Conservation (phyloP, 2,888 invertebrate species). For the Agonopterix arenella region DNA sequence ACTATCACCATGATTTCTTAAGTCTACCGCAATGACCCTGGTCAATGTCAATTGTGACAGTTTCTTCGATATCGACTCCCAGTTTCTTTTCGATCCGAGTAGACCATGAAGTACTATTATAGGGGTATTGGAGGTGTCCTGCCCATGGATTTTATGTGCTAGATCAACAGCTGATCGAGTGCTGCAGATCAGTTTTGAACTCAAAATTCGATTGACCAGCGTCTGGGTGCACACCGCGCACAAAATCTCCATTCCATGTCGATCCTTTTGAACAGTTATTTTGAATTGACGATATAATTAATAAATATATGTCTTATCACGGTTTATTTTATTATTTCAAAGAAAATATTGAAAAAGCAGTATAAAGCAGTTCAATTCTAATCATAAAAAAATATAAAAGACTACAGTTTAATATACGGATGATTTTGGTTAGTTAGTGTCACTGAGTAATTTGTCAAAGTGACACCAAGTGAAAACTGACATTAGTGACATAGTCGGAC, state of each 20-base stretch:
- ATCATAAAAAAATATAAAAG: too few species aligned
- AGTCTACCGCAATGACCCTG: constrained; percentile 84
- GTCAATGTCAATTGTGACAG: constrained; percentile 77
- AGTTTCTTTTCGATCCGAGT: constrained; percentile 92
- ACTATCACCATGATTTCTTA: constrained; percentile 95
- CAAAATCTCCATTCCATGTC: constrained; percentile 27
- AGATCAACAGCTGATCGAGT: constrained; percentile 25
- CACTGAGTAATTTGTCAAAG: too few species aligned
- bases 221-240: constrained; percentile 1
- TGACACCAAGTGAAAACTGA: too few species aligned
- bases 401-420: too few species aligned
- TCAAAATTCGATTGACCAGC: neutral
- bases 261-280: too few species aligned
- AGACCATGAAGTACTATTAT: constrained; percentile 89
- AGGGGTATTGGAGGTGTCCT: constrained; percentile 33
- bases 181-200: neutral
- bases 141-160: constrained; percentile 29
- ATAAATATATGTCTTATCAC: too few species aligned
- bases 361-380: too few species aligned
- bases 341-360: too few species aligned
- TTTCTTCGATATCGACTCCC: constrained; percentile 86
- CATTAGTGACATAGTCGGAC: too few species aligned
- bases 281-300: too few species aligned
- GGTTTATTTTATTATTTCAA: too few species aligned
- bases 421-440: too few species aligned